Percentiles rank a stretch among this genome's conserved stretches.
Evolutionary conservation across 35 echinoderm and acorn worm species (phyloP).

Genomic region (Ophioderma brevispina): DNA sequence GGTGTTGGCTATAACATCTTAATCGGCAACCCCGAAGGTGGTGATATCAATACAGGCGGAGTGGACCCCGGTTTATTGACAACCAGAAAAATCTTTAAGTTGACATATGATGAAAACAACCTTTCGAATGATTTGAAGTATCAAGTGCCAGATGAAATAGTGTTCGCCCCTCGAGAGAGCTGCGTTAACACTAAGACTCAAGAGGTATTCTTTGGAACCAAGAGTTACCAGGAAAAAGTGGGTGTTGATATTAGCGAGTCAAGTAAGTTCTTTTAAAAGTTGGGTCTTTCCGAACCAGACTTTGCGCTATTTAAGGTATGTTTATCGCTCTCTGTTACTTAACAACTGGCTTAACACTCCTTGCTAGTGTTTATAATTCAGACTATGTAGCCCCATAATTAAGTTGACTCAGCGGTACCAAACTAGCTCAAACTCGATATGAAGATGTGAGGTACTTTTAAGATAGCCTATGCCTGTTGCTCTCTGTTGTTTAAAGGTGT

Average conservation of each 20-base stretch:
- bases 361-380: no score
- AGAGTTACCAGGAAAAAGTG: slow-evolving; percentile 53
- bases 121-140: slow-evolving; percentile 32
- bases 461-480: no score
- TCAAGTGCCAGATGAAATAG: slow-evolving; percentile 47
- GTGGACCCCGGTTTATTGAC: slow-evolving; percentile 69
- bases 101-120: slow-evolving; percentile 57
- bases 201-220: slow-evolving; percentile 43
- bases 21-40: slow-evolving; percentile 75
- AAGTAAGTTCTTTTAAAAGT: neutral
- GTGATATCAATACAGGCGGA: slow-evolving; percentile 54
- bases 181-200: slow-evolving; percentile 21
- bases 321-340: no score
- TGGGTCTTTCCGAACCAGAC: no score
- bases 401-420: no score
- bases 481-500: no score
- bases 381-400: no score
- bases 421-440: no score
- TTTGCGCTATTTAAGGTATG: no score
- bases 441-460: no score
- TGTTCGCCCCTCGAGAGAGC: slow-evolving; percentile 35
- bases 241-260: neutral
- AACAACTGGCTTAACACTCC: no score
- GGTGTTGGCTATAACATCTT: slow-evolving; percentile 64
- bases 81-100: slow-evolving; percentile 45